A percentile compares a stretch with the other conserved stretches of the same genome.
These are phyloP conservation scores for Clarias platycephalus DNA, from an alignment of 2,797 vertebrate species.

Conservation along the genomic window DNA sequence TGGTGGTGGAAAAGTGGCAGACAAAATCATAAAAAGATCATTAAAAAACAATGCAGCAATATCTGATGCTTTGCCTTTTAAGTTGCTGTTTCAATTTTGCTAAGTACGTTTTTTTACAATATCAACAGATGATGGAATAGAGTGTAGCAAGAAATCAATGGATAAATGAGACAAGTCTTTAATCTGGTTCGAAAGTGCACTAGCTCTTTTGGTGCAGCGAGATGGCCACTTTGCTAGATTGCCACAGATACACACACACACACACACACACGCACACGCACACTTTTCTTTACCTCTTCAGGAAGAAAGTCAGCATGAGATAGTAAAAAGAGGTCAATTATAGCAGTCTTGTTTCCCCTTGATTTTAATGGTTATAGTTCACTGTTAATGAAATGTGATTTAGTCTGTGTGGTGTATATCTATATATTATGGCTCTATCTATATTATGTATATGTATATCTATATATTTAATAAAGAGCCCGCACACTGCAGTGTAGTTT, in stretches of 20 bases:
- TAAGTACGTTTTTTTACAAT: conserved; percentile 52
- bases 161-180: conserved; percentile 53
- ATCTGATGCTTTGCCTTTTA: conserved; percentile 14
- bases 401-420: conserved; percentile 38
- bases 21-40: conserved; percentile 33
- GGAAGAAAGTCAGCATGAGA: neutral
- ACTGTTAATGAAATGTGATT: conserved; percentile 18
- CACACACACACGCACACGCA: conserved; percentile 10
- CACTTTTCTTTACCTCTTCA: neutral
- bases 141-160: conserved; percentile 45
- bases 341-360: neutral
- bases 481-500: neutral
- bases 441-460: no score
- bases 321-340: neutral
- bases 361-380: conserved; percentile 5
- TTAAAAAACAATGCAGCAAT: conserved; percentile 20
- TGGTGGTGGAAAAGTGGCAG: conserved; percentile 10
- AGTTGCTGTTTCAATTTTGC: conserved; percentile 56
- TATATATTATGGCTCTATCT: no score
- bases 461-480: neutral
- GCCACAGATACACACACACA: conserved; percentile 43
- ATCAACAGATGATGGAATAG: conserved; percentile 33
- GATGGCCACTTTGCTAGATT: conserved; percentile 56
- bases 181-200: conserved; percentile 56
- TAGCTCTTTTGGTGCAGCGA: conserved; percentile 45